Evolutionary conservation across 2,888 invertebrate species (phyloP), one percentile per base, ranked within the genome.

Genomic region (Trissolcus japonicus): DNA sequence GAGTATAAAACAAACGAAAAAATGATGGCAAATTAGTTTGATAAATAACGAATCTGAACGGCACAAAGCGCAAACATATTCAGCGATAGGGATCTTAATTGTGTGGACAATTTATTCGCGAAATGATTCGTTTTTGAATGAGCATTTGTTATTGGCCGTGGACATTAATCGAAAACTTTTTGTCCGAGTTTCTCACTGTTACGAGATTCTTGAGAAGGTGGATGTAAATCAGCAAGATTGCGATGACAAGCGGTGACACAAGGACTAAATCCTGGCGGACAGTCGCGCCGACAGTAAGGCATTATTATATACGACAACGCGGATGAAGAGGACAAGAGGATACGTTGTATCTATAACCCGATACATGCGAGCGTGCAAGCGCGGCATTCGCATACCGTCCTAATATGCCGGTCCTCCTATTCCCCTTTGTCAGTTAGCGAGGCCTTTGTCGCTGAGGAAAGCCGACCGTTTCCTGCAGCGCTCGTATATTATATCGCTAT

Each of bases 401-500:
- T 88, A 88, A 88, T 88, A 88, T 87, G 87, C 86, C 83, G 83
- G 82, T 82, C 84, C 82, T 81, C 78, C 83, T 82, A 81, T 83
- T 79, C 82, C 78, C 82, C 84, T 84, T 86, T 84, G 84, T 83
- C 86, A 84, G 84, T 82, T 80, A 76, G 80, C 77, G 76, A 69
- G 81, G 83, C 85, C 86, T 86, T 86, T 87, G 88, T 88, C 85
- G 85, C 83, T 82, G 81, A 83, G 84, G 82, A 83, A 86, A 85
- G 86, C 86, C 86, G 87, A 86, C 86, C 81, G 85, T 81, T 83
- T 83, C 80, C 83, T 83, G 80, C 78, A 80, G 81, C 83, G 84
- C 84, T 86, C 87, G 86, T 87, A 87, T 87, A 87, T 87, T 87
- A 87, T 84, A 87, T 87, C 87, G 85, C 86, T 82, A 85, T 86